Percentiles rank a stretch among this genome's conserved stretches.
Evolutionary conservation across 2,797 vertebrate genomes (phyloP).

Genomic region (Tarsius wallacei): DNA sequence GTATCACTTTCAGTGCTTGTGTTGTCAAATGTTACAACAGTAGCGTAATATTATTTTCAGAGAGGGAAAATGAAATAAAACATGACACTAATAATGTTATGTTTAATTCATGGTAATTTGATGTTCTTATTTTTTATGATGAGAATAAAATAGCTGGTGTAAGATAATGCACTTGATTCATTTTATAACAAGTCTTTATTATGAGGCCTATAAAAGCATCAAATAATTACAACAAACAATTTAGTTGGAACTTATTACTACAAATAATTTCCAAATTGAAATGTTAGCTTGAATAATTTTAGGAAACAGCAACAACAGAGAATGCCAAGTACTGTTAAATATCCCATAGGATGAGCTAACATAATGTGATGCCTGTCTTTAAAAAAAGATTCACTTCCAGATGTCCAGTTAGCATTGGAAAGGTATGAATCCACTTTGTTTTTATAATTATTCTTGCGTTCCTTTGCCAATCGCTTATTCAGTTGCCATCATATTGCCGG

Average conservation of each 20-base stretch:
- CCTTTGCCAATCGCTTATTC: background rate
- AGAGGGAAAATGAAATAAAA: constrained; percentile 80
- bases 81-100: constrained; percentile 79
- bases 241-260: constrained; percentile 71
- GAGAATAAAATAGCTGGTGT: constrained; percentile 74
- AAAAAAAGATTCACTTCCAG: background rate
- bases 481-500: background rate
- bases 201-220: constrained; percentile 79
- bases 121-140: constrained; percentile 81
- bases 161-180: constrained; percentile 79
- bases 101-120: constrained; percentile 85
- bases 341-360: background rate
- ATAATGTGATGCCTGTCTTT: background rate
- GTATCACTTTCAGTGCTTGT: constrained; percentile 68
- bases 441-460: background rate
- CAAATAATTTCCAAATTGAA: constrained; percentile 79
- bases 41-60: constrained; percentile 69
- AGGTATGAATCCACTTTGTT: background rate
- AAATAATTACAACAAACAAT: constrained; percentile 82
- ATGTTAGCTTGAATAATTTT: constrained; percentile 54
- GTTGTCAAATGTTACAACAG: constrained; percentile 74
- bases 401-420: background rate
- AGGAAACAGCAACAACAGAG: constrained; percentile 56
- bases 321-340: constrained; percentile 30
- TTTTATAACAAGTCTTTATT: constrained; percentile 70